phyloP scores from a whole-genome alignment of 1,140 invertebrate species.

The Sycobia sp. region DNA sequence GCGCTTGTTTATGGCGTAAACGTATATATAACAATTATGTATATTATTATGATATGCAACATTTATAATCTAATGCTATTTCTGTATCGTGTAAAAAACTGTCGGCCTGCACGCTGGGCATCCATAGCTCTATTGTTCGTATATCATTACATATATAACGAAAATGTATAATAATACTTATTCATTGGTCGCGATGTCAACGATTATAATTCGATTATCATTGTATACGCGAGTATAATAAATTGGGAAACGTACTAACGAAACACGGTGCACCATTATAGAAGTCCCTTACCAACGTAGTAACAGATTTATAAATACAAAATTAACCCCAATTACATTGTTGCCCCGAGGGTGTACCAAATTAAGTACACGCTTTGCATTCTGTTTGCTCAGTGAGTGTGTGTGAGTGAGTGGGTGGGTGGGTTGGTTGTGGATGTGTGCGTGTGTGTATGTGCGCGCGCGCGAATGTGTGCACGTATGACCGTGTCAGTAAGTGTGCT shows the following conservation, averaged over 20 bases:
- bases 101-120: slow-evolving; percentile 58
- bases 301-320: slow-evolving; percentile 55
- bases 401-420: too few relatives aligned
- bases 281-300: slow-evolving; percentile 53
- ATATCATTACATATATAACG: slow-evolving; percentile 5
- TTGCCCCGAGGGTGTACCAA: slow-evolving; percentile 12
- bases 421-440: background rate
- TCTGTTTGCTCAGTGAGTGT: too few relatives aligned
- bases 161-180: slow-evolving; percentile 20
- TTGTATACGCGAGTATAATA: background rate
- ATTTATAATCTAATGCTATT: slow-evolving; percentile 63
- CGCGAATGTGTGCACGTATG: slow-evolving; percentile 19
- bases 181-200: slow-evolving; percentile 5
- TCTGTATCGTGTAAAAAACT: slow-evolving; percentile 51
- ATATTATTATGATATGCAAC: slow-evolving; percentile 64
- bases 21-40: slow-evolving; percentile 46
- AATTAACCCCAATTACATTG: slow-evolving; percentile 27
- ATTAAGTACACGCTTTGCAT: slow-evolving; percentile 2
- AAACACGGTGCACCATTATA: slow-evolving; percentile 26
- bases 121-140: slow-evolving; percentile 44
- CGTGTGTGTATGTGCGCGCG: background rate
- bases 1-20: slow-evolving; percentile 50
- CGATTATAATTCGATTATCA: slow-evolving; percentile 11
- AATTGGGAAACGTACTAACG: slow-evolving; percentile 4
- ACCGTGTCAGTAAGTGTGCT: slow-evolving; percentile 20